Conservation (phyloP, 2,888 invertebrate species). For the Leptodirus hochenwartii region DNA sequence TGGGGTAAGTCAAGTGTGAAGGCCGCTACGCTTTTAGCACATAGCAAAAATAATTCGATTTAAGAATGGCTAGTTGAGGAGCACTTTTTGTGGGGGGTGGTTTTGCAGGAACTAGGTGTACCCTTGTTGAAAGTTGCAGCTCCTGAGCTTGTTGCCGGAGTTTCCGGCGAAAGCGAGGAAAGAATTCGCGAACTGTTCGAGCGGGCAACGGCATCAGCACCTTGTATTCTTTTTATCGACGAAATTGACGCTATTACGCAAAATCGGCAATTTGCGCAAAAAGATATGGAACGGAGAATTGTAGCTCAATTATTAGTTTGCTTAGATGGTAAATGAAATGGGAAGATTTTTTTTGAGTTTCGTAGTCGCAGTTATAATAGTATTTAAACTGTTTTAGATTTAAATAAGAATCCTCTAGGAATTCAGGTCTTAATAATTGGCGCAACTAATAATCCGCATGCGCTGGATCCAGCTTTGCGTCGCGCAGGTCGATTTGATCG, state of each 20-base stretch:
- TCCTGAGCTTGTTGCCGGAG: slow-evolving; percentile 83
- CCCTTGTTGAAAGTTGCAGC: slow-evolving; percentile 77
- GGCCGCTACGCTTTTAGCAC: neutral
- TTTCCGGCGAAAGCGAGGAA: slow-evolving; percentile 92
- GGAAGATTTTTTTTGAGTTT: neutral
- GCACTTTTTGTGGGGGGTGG: neutral
- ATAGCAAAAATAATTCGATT: slow-evolving; percentile 2
- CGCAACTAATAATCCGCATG: slow-evolving; percentile 88
- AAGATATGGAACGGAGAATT: slow-evolving; percentile 92
- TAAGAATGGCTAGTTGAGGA: neutral
- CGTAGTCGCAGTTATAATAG: slow-evolving; percentile 5
- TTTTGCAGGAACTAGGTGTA: slow-evolving; percentile 52
- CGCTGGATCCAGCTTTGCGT: slow-evolving; percentile 80
- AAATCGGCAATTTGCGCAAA: slow-evolving; percentile 73
- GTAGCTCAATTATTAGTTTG: slow-evolving; percentile 83
- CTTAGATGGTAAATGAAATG: slow-evolving; percentile 49
- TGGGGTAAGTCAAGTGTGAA: slow-evolving; percentile 46
- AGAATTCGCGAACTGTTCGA: slow-evolving; percentile 83
- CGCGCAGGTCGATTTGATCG: slow-evolving; percentile 86
- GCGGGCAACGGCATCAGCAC: slow-evolving; percentile 52
- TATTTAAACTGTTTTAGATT: slow-evolving; percentile 21
- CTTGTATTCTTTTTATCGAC: slow-evolving; percentile 84
- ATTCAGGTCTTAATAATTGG: slow-evolving; percentile 69
- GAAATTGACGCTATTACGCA: slow-evolving; percentile 94
- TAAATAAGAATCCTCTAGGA: slow-evolving; percentile 32